Evolutionary conservation across 2,888 invertebrate species (phyloP), one percentile per base, ranked within the genome.

Genomic region (Silvanus unidentatus): DNA sequence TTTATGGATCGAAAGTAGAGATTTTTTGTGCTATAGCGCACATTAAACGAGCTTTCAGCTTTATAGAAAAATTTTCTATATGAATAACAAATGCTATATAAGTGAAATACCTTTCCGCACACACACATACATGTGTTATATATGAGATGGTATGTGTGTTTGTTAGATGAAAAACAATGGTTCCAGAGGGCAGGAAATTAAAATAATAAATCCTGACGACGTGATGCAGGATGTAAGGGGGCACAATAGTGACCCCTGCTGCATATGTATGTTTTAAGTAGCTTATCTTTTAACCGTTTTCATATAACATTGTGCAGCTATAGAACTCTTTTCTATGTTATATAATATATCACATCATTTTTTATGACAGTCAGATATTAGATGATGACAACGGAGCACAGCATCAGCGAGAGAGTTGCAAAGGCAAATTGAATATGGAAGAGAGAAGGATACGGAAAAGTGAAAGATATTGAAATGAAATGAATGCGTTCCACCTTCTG

Each of bases 181-280:
- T 40, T 40, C 43, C 38, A 16, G 42, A 42, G 39, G 49, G 40
- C 49, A 53, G 53, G 53, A 53, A 53, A 53, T 53, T 53, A 51
- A 53, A 53, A 51, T 51, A 53, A 53, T 53, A 53, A 53, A 53
- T 53, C 47, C 42, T 40, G 44, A 15, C 6, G 47, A 53, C 47
- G 37, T 37, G 22, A 45, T 50, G 47, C 49, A 45, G 41, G 46
- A 46, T 39, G 45, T 35, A 16, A 16, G 37, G 40, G 35, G 35
- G 22, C 41, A 32, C 32, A 40, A 36, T 27, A 41, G 9, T 45
- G 41, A 48, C 45, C 45, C 35, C 34, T 43, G 28, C 35, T 50
- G 50, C 45, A 30, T 34, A 42, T 34, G 36, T 42, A 35, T 42
- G 22, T 42, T 42, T 42, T 42, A 42, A 42, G 42, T 42, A 35